A percentile compares a stretch with the other conserved stretches of the same genome.
These are phyloP conservation scores for Orchestes rusci DNA, from an alignment of 2,888 invertebrate genomes.

Conservation along the genomic window DNA sequence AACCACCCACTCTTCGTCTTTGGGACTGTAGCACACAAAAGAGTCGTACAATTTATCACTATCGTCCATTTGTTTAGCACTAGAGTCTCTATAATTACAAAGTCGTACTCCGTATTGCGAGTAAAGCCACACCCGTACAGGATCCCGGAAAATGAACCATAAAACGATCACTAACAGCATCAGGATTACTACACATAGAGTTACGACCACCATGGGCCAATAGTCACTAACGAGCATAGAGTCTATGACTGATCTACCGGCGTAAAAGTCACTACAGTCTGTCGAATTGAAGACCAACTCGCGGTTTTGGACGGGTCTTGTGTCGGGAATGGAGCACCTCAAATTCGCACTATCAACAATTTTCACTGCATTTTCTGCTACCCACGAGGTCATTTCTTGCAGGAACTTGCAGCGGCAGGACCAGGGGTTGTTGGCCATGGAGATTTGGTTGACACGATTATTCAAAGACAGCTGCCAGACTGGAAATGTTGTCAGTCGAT, in stretches of 20 bases:
- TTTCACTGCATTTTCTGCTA: conserved; percentile 72
- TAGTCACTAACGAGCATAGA: conserved; percentile 77
- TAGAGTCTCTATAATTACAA: conserved; percentile 62
- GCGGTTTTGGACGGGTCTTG: conserved; percentile 66
- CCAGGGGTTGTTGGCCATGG: conserved; percentile 81
- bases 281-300: conserved; percentile 79
- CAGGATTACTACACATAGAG: conserved; percentile 69
- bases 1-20: conserved; percentile 84
- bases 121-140: conserved; percentile 80
- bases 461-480: conserved; percentile 69
- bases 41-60: conserved; percentile 85
- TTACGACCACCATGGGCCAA: conserved; percentile 75
- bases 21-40: conserved; percentile 86
- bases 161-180: conserved; percentile 69
- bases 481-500: conserved; percentile 71
- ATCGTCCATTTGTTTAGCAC: conserved; percentile 60
- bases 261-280: conserved; percentile 79
- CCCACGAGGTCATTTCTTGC: conserved; percentile 75
- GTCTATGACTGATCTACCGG: conserved; percentile 75
- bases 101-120: conserved; percentile 79
- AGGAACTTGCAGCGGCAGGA: conserved; percentile 86
- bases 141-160: conserved; percentile 78
- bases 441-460: conserved; percentile 63
- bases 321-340: conserved; percentile 73
- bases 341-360: conserved; percentile 72